These are phyloP conservation scores for Ectemnius lituratus DNA, from an alignment of 2,888 invertebrate species.

Conservation along the genomic window DNA sequence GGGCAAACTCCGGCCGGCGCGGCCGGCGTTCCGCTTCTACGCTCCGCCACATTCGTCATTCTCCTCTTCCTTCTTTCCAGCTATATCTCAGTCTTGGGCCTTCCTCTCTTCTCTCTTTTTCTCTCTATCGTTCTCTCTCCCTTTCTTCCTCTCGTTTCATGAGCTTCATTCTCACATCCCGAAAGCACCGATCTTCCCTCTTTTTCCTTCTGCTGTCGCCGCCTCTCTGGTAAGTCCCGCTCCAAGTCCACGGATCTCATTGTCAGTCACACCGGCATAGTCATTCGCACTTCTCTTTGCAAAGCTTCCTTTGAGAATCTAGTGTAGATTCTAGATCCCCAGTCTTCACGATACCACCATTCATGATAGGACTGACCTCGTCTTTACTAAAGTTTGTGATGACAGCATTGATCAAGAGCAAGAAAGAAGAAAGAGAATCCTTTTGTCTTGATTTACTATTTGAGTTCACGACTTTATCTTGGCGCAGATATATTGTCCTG, in stretches of 20 bases:
- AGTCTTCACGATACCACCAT: not conserved
- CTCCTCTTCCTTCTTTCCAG: conserved; percentile 30
- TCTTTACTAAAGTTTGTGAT: conserved; percentile 32
- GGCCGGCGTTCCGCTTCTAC: conserved; percentile 63
- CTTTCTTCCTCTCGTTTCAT: not conserved
- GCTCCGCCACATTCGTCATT: conserved; percentile 60
- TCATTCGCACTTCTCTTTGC: too few relatives aligned
- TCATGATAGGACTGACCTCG: conserved; percentile 33
- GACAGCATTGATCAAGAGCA: conserved; percentile 40
- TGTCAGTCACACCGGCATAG: too few relatives aligned
- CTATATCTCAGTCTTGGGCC: not conserved
- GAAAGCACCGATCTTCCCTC: conserved; percentile 15
- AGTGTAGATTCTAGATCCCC: too few relatives aligned
- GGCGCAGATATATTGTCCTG: conserved; percentile 34
- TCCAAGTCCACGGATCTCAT: conserved; percentile 19
- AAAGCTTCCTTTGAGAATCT: too few relatives aligned
- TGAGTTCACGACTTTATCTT: conserved; percentile 52
- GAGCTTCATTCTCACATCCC: not conserved
- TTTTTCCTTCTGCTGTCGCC: conserved; percentile 14
- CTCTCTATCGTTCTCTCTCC: conserved; percentile 11
- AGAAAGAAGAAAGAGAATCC: conserved; percentile 34
- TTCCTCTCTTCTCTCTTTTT: not conserved
- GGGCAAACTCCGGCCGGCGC: conserved; percentile 59
- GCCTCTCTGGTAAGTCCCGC: conserved; percentile 32
- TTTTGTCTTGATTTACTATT: conserved; percentile 62